Evolutionary conservation across 2,888 invertebrate species (phyloP).

Genomic region (Drosophila leonis): DNA sequence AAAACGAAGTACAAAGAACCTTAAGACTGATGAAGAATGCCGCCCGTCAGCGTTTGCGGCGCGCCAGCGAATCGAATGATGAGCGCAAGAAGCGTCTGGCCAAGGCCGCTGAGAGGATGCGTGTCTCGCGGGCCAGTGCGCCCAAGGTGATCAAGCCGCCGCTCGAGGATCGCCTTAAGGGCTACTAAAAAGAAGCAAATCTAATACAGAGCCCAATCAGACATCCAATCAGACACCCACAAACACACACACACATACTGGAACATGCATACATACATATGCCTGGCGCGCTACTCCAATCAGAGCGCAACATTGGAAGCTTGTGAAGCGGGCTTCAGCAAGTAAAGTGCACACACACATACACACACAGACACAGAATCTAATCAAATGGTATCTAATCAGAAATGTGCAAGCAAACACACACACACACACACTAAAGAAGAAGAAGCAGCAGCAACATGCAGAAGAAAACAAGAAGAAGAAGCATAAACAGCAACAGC

Average conservation of each 20-base stretch:
- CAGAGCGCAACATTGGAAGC: slow-evolving; percentile 18
- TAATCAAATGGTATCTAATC: slow-evolving; percentile 37
- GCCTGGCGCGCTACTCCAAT: slow-evolving; percentile 20
- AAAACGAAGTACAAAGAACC: slow-evolving; percentile 85
- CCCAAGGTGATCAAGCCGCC: slow-evolving; percentile 85
- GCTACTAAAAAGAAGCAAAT: slow-evolving; percentile 70
- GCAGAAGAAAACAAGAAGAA: slow-evolving; percentile 10
- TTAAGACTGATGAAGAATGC: slow-evolving; percentile 85
- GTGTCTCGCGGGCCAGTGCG: slow-evolving; percentile 83
- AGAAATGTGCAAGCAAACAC: slow-evolving; percentile 29
- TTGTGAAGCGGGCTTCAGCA: slow-evolving; percentile 70
- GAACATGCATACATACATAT: neutral
- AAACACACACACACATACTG: neutral
- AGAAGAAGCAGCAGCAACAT: slow-evolving; percentile 1
- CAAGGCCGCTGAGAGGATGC: slow-evolving; percentile 85
- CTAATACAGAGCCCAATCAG: neutral
- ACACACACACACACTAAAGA: neutral
- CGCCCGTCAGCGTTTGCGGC: slow-evolving; percentile 84
- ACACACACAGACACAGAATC: slow-evolving; percentile 23
- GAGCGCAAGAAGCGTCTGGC: slow-evolving; percentile 84
- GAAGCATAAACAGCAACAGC: slow-evolving; percentile 1
- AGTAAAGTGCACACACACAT: slow-evolving; percentile 33
- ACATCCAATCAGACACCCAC: slow-evolving; percentile 7
- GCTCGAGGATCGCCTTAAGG: slow-evolving; percentile 84
- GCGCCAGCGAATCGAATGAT: slow-evolving; percentile 84